Conservation (phyloP, 1,140 invertebrate species). For the Drosophila sturtevanti region DNA sequence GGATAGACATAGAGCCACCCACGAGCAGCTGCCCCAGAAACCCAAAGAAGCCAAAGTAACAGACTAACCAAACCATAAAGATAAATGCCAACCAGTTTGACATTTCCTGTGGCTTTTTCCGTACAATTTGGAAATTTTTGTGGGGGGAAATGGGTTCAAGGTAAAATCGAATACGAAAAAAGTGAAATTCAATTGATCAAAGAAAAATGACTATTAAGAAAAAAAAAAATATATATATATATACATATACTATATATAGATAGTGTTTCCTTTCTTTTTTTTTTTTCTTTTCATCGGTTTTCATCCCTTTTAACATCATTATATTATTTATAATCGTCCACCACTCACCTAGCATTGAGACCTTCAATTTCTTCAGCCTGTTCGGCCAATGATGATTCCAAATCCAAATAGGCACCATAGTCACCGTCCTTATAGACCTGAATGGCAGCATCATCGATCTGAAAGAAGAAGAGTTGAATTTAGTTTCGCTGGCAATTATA, state of each 20-base stretch:
- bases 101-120: slow-evolving; percentile 46
- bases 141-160: slow-evolving; percentile 62
- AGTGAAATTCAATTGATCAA: slow-evolving; percentile 52
- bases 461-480: slow-evolving; percentile 82
- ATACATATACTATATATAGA: too few species aligned
- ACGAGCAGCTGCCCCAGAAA: slow-evolving; percentile 76
- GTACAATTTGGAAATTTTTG: background rate
- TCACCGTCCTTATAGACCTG: slow-evolving; percentile 98
- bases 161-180: slow-evolving; percentile 37
- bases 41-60: slow-evolving; percentile 53
- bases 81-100: slow-evolving; percentile 8
- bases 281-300: slow-evolving; percentile 3
- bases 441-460: slow-evolving; percentile 97
- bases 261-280: too few species aligned
- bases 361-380: slow-evolving; percentile 98
- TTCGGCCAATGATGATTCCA: slow-evolving; percentile 96
- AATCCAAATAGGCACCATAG: slow-evolving; percentile 97
- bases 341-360: slow-evolving; percentile 95
- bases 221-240: too few species aligned
- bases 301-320: slow-evolving; percentile 67
- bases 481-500: slow-evolving; percentile 66
- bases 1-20: slow-evolving; percentile 45
- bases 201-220: background rate
- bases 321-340: slow-evolving; percentile 7
- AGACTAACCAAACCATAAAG: too few species aligned